Percentiles rank a stretch among this genome's conserved stretches.
Evolutionary conservation across 2,797 vertebrate genomes (phyloP).

Genomic region (Rousettus madagascariensis): DNA sequence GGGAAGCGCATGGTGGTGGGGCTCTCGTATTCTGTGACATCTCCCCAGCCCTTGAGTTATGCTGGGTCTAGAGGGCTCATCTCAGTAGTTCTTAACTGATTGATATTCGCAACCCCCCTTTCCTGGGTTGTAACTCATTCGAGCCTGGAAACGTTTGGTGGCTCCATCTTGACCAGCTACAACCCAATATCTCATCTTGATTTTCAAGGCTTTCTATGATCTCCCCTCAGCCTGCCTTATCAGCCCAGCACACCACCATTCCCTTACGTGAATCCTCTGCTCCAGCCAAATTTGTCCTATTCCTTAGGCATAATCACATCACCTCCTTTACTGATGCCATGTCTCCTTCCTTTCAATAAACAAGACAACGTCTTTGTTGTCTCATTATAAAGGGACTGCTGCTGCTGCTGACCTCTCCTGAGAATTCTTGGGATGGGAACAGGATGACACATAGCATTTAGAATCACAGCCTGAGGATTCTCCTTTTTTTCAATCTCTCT

Average conservation of each 20-base stretch:
- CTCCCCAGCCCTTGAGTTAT: neutral
- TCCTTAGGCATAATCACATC: neutral
- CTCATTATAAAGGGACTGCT: neutral
- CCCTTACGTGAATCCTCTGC: neutral
- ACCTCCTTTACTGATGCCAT: neutral
- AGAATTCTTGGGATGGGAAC: neutral
- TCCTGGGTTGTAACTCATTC: neutral
- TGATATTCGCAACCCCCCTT: neutral
- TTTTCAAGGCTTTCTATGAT: neutral
- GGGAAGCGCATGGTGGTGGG: neutral
- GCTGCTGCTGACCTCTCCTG: neutral
- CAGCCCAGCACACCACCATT: neutral
- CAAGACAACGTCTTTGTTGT: neutral
- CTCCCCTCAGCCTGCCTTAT: neutral
- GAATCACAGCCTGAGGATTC: neutral
- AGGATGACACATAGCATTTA: neutral
- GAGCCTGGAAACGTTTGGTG: neutral
- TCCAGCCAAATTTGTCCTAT: neutral
- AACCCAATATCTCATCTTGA: neutral
- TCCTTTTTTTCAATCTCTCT: neutral
- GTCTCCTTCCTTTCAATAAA: neutral
- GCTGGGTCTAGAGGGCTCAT: neutral
- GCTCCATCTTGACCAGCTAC: neutral
- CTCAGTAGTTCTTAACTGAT: neutral
- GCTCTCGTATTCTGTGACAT: neutral